Conservation (phyloP, 2,113 vertebrate species). For the Illadopsis cleaveri region DNA sequence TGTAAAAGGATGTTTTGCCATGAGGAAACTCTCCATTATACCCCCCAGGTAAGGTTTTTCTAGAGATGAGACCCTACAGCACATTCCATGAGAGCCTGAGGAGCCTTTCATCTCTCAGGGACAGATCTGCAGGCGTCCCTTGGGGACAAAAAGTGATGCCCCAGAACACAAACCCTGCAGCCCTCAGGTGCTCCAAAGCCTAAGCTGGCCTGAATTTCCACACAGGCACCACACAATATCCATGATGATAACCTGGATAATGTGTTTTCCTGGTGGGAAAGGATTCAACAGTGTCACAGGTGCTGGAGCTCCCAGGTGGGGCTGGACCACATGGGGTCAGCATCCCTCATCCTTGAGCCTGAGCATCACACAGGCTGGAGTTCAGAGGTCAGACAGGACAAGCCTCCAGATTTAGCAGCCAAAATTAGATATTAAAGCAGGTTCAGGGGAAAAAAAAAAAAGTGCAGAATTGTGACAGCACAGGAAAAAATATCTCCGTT, state of each 20-base stretch:
- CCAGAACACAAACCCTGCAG: neutral
- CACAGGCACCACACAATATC: fast-evolving
- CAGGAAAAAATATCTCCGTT: neutral
- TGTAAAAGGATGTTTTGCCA: neutral
- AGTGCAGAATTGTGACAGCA: neutral
- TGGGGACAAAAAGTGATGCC: neutral
- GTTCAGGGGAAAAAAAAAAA: neutral
- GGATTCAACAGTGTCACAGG: neutral
- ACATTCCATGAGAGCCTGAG: too few relatives aligned
- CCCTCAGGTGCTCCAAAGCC: neutral
- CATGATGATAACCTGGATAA: neutral
- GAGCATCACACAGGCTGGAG: neutral
- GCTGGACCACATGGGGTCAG: fast-evolving
- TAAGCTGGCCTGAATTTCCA: neutral
- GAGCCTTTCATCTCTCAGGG: neutral
- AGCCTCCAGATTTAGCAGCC: neutral
- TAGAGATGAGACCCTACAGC: neutral
- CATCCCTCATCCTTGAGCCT: neutral
- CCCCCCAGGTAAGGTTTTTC: neutral
- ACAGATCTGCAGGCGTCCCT: neutral
- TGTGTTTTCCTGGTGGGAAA: neutral
- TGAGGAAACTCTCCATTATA: neutral
- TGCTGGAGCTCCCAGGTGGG: neutral
- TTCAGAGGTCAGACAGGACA: neutral
- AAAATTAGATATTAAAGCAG: neutral